A percentile compares a stretch with the other conserved stretches of the same genome.
Evolutionary conservation across 2,113 vertebrate species (phyloP).

Genomic region (Astur gentilis): DNA sequence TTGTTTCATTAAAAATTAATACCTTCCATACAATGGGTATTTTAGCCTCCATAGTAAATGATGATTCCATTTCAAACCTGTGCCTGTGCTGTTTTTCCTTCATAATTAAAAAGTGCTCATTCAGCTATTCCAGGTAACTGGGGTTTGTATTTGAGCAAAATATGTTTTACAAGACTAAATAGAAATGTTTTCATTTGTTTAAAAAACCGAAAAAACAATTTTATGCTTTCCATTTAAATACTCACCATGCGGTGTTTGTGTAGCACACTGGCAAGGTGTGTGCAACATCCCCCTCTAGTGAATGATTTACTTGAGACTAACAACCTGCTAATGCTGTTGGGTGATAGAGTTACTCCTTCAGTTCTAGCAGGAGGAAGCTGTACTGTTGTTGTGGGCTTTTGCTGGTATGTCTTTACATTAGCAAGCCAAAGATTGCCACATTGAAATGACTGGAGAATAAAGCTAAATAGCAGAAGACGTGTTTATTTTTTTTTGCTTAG

Average conservation of each 20-base stretch:
- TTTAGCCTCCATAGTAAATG: constrained; percentile 27
- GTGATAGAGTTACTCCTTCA: neutral
- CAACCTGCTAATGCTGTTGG: neutral
- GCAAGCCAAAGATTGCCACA: neutral
- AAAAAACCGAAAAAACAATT: neutral
- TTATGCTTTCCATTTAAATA: neutral
- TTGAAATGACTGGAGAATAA: neutral
- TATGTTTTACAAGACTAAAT: constrained; percentile 3
- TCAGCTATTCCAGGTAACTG: constrained; percentile 17
- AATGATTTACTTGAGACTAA: neutral
- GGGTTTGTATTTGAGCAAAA: neutral
- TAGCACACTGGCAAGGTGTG: neutral
- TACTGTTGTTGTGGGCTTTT: neutral
- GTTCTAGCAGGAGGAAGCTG: neutral
- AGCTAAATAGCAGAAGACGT: neutral
- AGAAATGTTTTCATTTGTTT: constrained; percentile 23
- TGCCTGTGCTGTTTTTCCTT: neutral
- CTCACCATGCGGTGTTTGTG: neutral
- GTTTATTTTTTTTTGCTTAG: neutral
- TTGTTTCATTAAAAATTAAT: constrained; percentile 65
- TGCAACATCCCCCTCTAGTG: neutral
- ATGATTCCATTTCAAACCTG: constrained; percentile 34
- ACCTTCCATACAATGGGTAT: neutral
- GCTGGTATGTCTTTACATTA: neutral
- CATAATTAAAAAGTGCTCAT: constrained; percentile 50